Conservation (phyloP, 2,888 invertebrate species). For the Camponotus fellah region DNA sequence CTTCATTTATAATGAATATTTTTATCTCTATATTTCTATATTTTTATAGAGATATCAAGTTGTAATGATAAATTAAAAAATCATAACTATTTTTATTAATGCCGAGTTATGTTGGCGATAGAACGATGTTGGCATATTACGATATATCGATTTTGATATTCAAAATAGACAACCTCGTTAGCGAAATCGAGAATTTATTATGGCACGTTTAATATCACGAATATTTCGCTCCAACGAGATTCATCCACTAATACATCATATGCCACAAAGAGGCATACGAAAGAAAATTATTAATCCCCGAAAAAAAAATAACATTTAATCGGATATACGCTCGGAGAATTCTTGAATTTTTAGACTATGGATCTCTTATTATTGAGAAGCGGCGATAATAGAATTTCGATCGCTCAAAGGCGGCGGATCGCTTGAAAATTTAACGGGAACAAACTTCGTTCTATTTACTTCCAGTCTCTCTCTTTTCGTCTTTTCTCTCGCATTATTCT, state of each 20-base stretch:
- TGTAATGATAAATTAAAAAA: not conserved
- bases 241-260: not conserved
- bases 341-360: not conserved
- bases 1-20: not conserved
- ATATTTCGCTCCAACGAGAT: not conserved
- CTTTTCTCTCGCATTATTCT: conserved; percentile 1
- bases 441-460: not conserved
- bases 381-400: not conserved
- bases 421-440: conserved; percentile 44
- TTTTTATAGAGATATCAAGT: not conserved
- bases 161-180: not conserved
- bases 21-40: not conserved
- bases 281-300: not conserved
- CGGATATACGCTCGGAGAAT: not conserved
- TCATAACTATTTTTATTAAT: not conserved
- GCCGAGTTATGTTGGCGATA: not conserved
- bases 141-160: not conserved
- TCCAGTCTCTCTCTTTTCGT: not conserved
- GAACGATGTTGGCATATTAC: not conserved
- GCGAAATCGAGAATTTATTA: not conserved
- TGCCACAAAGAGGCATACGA: not conserved
- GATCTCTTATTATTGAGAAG: conserved; percentile 16
- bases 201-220: not conserved
- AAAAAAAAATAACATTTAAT: not conserved
- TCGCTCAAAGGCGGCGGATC: conserved; percentile 10